Evolutionary conservation across 2,888 invertebrate species (phyloP), one percentile per base, ranked within the genome.

Genomic region (Drosophila affinis): DNA sequence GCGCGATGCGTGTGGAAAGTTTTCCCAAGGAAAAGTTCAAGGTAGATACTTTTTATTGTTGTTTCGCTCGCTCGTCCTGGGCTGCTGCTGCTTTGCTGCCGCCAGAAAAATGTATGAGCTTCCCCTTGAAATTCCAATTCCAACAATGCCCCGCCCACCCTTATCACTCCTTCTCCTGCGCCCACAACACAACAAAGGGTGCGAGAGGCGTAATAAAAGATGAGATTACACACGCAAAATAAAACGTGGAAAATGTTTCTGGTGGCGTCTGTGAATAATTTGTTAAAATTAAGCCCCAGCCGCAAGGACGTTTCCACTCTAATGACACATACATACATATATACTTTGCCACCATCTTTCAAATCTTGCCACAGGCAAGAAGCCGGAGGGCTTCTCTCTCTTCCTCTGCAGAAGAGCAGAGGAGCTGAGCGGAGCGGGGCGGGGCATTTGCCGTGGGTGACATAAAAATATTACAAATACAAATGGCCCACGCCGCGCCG

Each of bases 181-280:
- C 79, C 86, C 78, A 81, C 86, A 18, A 18, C 18, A 2, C 18
- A 81, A 78, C 79, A 81, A 83, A 79, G 79, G 75, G 74, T 70
- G 74, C 54, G 46, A n/a, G 58, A 21, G 29, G 63, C 49, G 44
- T 60, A 51, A 62, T 61, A 61, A 73, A 54, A 57, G 58, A 59
- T 57, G 45, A 44, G 12, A 72, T 34, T 34, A 34, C 46, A 51
- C n/a, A 51, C 29, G 46, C 12, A 34, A 56, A 24, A 45, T 46
- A 14, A 6, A 44, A 52, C 24, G 24, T 24, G 4, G 4, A 24
- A 24, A 24, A 24, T 24, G 24, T 24, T 24, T 24, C 24, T 24
- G 24, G 63, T 62, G 77, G 71, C 76, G 61, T 77, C 69, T 76
- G 77, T 68, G 69, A 76, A 86, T 81, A 76, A 83, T 83, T 83